Evolutionary conservation across 2,888 invertebrate genomes (phyloP), one percentile per base, ranked within the genome.

Genomic region (Xanthorhoe designata): DNA sequence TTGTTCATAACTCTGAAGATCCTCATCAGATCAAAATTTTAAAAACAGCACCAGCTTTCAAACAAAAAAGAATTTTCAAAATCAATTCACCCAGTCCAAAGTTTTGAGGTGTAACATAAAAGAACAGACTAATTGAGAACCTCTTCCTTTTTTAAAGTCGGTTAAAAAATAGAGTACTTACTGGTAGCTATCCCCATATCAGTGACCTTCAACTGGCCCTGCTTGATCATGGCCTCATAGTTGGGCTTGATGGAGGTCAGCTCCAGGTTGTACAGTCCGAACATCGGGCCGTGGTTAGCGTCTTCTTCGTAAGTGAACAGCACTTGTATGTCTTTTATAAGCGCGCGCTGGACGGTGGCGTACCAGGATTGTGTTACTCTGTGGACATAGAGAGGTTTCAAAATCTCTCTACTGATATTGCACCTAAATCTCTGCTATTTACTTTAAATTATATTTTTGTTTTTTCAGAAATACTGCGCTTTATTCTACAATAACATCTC

Each of bases 141-240:
- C n/a, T n/a, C n/a, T n/a, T n/a, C n/a, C n/a, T n/a, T n/a, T n/a
- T n/a, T n/a, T n/a, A n/a, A n/a, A n/a, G n/a, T n/a, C n/a, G n/a
- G n/a, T n/a, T 5, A 42, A 2, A 42, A 17, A 17, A 2, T 8
- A 13, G 7, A n/a, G 24, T 2, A 89, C 91, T 92, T 90, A 96
- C 97, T 95, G 83, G 97, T 97, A 77, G 97, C 96, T 66, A 97
- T 95, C 3, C 97, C 97, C 95, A 97, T 96, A 81, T 98, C 98
- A 0, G 97, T 97, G 61, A 97, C 95, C 85, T 97, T 96, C 9
- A 98, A 88, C 72, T 96, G 96, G 0, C 98, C 98, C 66, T 96
- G 96, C 86, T 96, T 97, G 70, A 97, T 96, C 97, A 98, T 97
- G 1, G 96, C 96, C 78, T 98, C 98, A 82, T 98, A 98, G 86